Percentiles rank a stretch among this genome's conserved stretches.
phyloP scores from a whole-genome alignment of 2,113 vertebrate genomes.

The Lycaon pictus region DNA sequence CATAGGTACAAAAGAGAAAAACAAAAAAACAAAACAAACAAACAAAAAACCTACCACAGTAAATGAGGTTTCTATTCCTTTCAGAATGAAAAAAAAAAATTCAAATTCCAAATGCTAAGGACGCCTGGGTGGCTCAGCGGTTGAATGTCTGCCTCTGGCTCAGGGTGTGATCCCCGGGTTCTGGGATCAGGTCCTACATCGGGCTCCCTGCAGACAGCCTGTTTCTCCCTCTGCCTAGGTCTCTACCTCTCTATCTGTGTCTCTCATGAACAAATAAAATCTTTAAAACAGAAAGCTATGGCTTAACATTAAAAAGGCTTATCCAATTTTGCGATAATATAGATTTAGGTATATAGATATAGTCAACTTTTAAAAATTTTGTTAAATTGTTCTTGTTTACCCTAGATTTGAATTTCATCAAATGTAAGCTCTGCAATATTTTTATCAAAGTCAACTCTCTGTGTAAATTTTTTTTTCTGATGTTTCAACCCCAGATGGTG shows the following conservation, averaged over 20 bases:
- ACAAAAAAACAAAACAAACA: too few species aligned
- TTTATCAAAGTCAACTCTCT: conserved; percentile 10
- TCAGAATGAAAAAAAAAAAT: not conserved
- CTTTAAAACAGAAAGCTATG: not conserved
- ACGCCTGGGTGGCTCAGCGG: too few species aligned
- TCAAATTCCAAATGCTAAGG: not conserved
- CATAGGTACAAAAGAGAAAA: not conserved
- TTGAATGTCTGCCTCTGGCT: too few species aligned
- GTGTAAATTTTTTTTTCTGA: not conserved
- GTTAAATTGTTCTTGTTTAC: not conserved
- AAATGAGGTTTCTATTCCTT: not conserved
- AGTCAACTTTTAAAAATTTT: not conserved
- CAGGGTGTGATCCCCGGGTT: too few species aligned
- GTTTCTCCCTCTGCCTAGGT: too few species aligned
- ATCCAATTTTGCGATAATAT: not conserved
- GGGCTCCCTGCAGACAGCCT: too few species aligned
- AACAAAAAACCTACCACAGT: not conserved
- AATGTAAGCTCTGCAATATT: not conserved
- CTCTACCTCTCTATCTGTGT: too few species aligned
- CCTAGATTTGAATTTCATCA: conserved; percentile 48
- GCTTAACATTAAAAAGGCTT: not conserved
- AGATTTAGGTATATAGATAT: not conserved
- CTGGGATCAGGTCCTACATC: too few species aligned
- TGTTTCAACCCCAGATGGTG: conserved; percentile 22
- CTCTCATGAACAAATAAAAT: too few species aligned